A percentile compares a stretch with the other conserved stretches of the same genome.
Conservation (phyloP, 2,113 vertebrate genomes). For the Triplophysa dalaica region DNA sequence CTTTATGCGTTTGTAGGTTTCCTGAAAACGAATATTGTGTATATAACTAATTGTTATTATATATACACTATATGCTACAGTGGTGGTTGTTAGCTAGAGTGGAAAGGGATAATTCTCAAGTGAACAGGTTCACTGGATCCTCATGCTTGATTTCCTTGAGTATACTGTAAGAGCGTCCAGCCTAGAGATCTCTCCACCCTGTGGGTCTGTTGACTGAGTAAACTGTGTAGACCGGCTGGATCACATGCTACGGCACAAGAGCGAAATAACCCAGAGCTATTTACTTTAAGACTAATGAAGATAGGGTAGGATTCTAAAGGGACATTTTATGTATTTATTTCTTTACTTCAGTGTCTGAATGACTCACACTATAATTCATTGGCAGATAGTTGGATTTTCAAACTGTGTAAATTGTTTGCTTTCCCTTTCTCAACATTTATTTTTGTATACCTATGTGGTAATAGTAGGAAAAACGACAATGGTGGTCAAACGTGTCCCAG, state of each 20-base stretch:
- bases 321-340: not conserved
- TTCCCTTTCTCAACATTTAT: too few species aligned
- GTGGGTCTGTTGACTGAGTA: slow-evolving; percentile 55
- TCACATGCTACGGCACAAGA: slow-evolving; percentile 55
- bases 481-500: too few species aligned
- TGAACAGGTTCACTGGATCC: slow-evolving; percentile 12
- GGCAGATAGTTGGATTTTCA: too few species aligned
- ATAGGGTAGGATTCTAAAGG: not conserved
- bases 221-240: slow-evolving; percentile 42
- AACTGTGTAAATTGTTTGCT: too few species aligned
- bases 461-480: too few species aligned
- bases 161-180: not conserved
- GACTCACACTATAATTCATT: not conserved
- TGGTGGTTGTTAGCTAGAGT: not conserved
- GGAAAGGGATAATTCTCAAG: not conserved
- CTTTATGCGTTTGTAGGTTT: not conserved
- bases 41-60: too few species aligned
- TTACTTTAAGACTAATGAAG: slow-evolving; percentile 20
- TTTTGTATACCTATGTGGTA: not conserved
- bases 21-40: not conserved
- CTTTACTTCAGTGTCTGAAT: not conserved
- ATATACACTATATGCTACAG: too few species aligned
- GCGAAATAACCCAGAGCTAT: slow-evolving; percentile 36
- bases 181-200: slow-evolving; percentile 25
- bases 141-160: slow-evolving; percentile 29